Percentiles rank a stretch among this genome's conserved stretches.
Evolutionary conservation across 2,113 vertebrate species (phyloP).

Genomic region (Malurus melanocephalus): DNA sequence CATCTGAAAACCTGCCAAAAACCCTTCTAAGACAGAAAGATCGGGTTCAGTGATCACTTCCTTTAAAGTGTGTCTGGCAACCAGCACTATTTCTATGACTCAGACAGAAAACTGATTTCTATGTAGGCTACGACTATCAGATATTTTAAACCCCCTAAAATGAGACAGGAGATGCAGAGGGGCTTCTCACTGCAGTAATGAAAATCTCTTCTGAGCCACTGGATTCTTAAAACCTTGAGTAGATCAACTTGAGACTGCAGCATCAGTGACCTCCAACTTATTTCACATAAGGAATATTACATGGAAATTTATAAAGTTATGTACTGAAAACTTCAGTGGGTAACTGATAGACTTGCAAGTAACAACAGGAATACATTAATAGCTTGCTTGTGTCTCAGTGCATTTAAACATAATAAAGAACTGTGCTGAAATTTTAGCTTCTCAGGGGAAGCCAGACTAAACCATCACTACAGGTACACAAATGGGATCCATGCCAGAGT

Average conservation of each 20-base stretch:
- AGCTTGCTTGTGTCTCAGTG: neutral
- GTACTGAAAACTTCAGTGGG: neutral
- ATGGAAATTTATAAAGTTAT: neutral
- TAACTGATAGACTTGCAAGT: neutral
- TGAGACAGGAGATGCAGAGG: neutral
- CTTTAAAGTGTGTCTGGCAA: conserved; percentile 39
- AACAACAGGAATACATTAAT: neutral
- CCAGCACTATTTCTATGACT: conserved; percentile 17
- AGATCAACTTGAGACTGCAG: neutral
- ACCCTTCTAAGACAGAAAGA: conserved; percentile 24
- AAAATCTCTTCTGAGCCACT: neutral
- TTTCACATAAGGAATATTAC: neutral
- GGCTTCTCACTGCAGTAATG: neutral
- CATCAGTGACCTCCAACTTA: neutral
- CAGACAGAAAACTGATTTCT: conserved; percentile 19
- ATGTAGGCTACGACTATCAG: neutral
- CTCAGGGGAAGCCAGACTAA: neutral
- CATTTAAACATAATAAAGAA: neutral
- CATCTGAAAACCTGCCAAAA: neutral
- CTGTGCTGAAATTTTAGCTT: neutral
- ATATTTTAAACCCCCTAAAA: conserved; percentile 16
- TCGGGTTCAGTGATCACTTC: conserved; percentile 34
- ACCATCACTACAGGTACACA: neutral
- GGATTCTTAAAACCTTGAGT: neutral
- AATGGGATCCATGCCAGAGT: neutral